Evolutionary conservation across 2,113 vertebrate genomes (phyloP), one percentile per base, ranked within the genome.

Genomic region (Chitala chitala): DNA sequence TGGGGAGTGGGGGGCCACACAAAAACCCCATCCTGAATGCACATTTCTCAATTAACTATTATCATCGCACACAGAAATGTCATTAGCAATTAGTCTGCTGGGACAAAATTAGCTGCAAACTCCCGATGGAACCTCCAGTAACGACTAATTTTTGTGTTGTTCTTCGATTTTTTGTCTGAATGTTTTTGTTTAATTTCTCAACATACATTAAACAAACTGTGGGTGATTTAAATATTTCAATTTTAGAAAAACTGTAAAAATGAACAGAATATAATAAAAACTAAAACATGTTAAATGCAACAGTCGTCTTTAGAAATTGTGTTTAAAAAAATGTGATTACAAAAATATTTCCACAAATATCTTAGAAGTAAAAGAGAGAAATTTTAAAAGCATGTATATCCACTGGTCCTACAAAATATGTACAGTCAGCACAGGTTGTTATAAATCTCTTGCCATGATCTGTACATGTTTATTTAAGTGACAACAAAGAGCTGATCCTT

Each of bases 11-110:
- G 48, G 10, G n/a, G 38, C 29, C 8, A 66, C 36, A 8, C 66
- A 74, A 66, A 68, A 74, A 53, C 24, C 48, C 26, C 61, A 65
- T 36, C 46, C 63, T 54, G 33, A 53, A 53, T 74, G 20, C 33
- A 42, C 24, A 6, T 12, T 42, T 22, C 24, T 65, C 63, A 65
- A 53, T 74, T 42, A 74, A 55, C 59, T 51, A 44, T 15, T 4
- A 66, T 73, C 24, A 24, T 5, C 26, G 36, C 68, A 33, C 8
- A 31, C 24, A 33, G 29, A 69, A 69, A 33, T 53, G 26, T 51
- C 31, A 51, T 31, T 69, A 17, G 15, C 66, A 69, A 69, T 69
- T 69, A 69, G 15, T 8, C 24, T 69, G 26, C 68, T 42, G 36
- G 36, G 48, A 51, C 10, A 68, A 48, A 48, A 65, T 15, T 51